These are phyloP conservation scores for Temnothorax unifasciatus DNA, from an alignment of 2,888 invertebrate species.

Conservation along the genomic window DNA sequence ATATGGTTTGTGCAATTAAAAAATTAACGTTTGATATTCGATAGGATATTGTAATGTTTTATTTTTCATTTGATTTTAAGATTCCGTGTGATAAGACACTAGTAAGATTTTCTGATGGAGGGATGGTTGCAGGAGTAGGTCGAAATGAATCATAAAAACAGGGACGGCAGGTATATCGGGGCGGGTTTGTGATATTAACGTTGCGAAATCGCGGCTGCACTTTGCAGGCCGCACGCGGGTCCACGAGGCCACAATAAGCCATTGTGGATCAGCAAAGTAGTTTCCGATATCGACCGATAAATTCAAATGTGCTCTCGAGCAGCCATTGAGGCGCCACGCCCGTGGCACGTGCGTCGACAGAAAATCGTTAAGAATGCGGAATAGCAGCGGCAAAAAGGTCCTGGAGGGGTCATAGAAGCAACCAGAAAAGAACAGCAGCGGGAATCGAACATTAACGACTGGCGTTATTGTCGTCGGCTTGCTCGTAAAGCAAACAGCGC, in stretches of 20 bases:
- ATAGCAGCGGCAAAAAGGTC: conserved; percentile 59
- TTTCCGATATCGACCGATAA: conserved; percentile 81
- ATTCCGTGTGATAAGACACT: conserved; percentile 1
- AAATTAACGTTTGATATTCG: neutral
- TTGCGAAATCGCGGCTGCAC: conserved; percentile 44
- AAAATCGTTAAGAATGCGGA: conserved; percentile 80
- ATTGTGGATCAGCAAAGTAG: conserved; percentile 80
- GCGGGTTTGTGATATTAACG: conserved; percentile 55
- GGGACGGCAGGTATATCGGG: neutral
- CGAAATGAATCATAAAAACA: conserved; percentile 32
- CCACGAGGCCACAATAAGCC: conserved; percentile 71
- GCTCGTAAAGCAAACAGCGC: conserved; percentile 24
- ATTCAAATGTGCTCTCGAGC: conserved; percentile 77
- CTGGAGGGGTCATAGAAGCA: conserved; percentile 61
- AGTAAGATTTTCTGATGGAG: neutral
- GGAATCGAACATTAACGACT: conserved; percentile 19
- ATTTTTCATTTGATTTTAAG: neutral
- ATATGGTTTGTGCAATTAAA: conserved; percentile 17
- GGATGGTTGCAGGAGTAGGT: neutral
- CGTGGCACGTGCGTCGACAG: conserved; percentile 77
- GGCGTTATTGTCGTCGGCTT: conserved; percentile 12
- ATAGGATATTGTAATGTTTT: conserved; percentile 6
- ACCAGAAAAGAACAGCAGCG: conserved; percentile 25
- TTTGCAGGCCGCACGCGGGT: conserved; percentile 43
- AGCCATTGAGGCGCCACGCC: conserved; percentile 69